Base-by-base conservation (phyloP, 2,797 vertebrate species). In the Rhadinocentrus ornatus region DNA sequence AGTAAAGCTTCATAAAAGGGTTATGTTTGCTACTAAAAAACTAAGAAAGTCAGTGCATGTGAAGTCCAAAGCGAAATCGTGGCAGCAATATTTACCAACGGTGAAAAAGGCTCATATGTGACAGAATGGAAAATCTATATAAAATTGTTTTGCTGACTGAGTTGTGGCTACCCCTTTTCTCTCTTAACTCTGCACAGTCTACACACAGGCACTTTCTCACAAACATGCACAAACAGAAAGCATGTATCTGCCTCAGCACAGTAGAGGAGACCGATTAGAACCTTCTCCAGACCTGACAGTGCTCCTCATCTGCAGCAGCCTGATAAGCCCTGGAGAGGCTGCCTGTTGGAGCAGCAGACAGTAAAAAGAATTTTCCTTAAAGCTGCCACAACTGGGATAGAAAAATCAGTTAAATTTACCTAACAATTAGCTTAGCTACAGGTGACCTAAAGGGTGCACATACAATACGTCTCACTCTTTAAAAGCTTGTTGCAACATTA, bases 211-310 rank as follows among this genome's bases (percentile, higher is more conserved):
- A 57, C 52, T 37, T 50, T n/a, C 46, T 64, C 50, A 59, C 52
- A 71, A 63, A 41, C 34, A 68, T 55, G 41, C 71, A 76, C 57
- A 73, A 55, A 73, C 69, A 68, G 50, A 77, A 60, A 69, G 57
- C 57, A 68, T 79, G 79, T 86, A 76, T 86, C 83, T 87, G 74
- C 82, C 78, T 69, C 73, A 75, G 60, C 83, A 75, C 86, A 85
- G 85, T 81, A 69, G 79, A 88, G 82, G 84, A 85, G 84, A 88
- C 82, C 82, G 92, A 93, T 94, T 91, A 93, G 91, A 90, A 88
- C 79, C 75, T 85, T 90, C 90, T 92, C 74, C 89, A 83, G 76
- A 86, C 80, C 84, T 85, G 86, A 82, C 81, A 75, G 64, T 80
- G 57, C 84, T 90, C 84, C 80, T 89, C 90, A 66, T 90, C 93